Percentiles rank a stretch among this genome's conserved stretches.
Evolutionary conservation across 1,140 invertebrate genomes (phyloP).

Genomic region (Diorhabda elongata): DNA sequence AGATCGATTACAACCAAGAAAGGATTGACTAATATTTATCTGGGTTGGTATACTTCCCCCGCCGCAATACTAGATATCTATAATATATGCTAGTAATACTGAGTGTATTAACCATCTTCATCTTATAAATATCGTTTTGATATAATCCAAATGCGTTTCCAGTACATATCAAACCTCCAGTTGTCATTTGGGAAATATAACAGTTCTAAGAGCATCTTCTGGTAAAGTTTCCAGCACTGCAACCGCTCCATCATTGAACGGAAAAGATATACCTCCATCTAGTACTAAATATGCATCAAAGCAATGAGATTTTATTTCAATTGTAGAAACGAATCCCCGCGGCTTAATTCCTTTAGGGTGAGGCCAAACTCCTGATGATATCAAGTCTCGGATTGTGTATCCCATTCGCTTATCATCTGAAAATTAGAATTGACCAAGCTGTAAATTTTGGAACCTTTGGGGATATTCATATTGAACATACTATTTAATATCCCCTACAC

Average conservation of each 20-base stretch:
- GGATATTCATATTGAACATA: no score
- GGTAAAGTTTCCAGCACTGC: slow-evolving; percentile 78
- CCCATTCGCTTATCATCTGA: slow-evolving; percentile 70
- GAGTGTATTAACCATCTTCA: no score
- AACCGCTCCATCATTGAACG: slow-evolving; percentile 90
- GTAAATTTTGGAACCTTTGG: no score
- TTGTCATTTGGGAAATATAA: slow-evolving; percentile 57
- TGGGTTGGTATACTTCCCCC: no score
- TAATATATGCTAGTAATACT: no score
- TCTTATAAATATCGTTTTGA: no score
- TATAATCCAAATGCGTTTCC: no score
- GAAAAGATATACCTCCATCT: slow-evolving; percentile 92
- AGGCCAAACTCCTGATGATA: slow-evolving; percentile 73
- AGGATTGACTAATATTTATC: no score
- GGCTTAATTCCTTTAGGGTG: slow-evolving; percentile 63
- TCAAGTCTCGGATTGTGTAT: slow-evolving; percentile 90
- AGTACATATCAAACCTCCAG: no score
- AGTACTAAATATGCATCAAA: slow-evolving; percentile 91
- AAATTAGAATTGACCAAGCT: slow-evolving; percentile 30
- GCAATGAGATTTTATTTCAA: slow-evolving; percentile 84
- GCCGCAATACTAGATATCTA: no score
- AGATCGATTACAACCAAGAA: no score
- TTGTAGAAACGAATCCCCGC: slow-evolving; percentile 63
- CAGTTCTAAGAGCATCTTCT: slow-evolving; percentile 83
- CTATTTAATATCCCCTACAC: no score